Conservation (phyloP, 2,113 vertebrate species). For the Trematomus loennbergii region DNA sequence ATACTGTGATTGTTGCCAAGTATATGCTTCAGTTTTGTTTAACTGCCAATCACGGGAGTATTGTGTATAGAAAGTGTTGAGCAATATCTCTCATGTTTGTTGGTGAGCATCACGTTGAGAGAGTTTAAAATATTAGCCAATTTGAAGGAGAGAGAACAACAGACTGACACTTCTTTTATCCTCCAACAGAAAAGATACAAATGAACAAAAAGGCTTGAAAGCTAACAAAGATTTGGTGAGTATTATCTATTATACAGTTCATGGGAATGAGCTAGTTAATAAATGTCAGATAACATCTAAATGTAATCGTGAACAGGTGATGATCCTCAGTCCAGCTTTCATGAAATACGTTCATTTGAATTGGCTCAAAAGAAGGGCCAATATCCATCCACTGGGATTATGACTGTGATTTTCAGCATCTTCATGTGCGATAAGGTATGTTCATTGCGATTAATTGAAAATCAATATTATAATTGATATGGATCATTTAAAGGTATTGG, state of each 20-base stretch:
- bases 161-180: background rate
- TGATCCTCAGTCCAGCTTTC: constrained; percentile 53
- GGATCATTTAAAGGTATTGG: constrained; percentile 29
- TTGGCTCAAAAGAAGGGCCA: constrained; percentile 27
- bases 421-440: constrained; percentile 64
- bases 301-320: constrained; percentile 35
- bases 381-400: constrained; percentile 61
- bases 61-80: too few species aligned
- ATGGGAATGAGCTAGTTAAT: too few species aligned
- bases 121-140: too few species aligned
- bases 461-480: too few species aligned
- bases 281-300: background rate
- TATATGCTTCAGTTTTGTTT: too few species aligned
- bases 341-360: constrained; percentile 52
- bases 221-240: constrained; percentile 32
- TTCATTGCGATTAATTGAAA: background rate
- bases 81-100: too few species aligned
- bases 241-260: too few species aligned
- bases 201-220: constrained; percentile 20
- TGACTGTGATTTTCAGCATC: constrained; percentile 49
- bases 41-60: too few species aligned
- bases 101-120: too few species aligned
- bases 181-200: constrained; percentile 11
- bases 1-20: too few species aligned
- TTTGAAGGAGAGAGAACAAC: too few species aligned